Conservation (phyloP, 2,888 invertebrate genomes). For the Euplexia lucipara region DNA sequence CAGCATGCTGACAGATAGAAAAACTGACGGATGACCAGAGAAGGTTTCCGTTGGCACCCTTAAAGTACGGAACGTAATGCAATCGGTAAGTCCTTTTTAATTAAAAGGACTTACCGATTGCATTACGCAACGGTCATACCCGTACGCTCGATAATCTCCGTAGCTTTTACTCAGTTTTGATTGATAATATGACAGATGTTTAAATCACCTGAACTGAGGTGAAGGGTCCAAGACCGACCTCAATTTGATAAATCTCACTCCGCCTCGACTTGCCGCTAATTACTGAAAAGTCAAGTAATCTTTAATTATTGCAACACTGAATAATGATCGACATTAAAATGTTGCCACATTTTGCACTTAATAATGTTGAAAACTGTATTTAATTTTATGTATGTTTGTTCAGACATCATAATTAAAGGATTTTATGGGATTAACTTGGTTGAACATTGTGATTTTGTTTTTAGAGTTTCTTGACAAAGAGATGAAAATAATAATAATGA, state of each 20-base stretch:
- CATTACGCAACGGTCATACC: background rate
- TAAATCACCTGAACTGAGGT: slow-evolving; percentile 60
- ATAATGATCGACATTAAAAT: slow-evolving; percentile 61
- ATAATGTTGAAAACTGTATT: slow-evolving; percentile 58
- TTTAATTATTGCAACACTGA: slow-evolving; percentile 65
- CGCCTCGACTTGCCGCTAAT: slow-evolving; percentile 59
- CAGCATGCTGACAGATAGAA: too few relatives aligned
- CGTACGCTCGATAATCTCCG: slow-evolving; percentile 36
- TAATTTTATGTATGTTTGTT: slow-evolving; percentile 52
- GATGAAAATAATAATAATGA: too few relatives aligned
- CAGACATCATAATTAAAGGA: slow-evolving; percentile 45
- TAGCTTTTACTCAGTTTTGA: slow-evolving; percentile 54
- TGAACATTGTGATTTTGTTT: slow-evolving; percentile 3
- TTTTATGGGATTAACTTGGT: slow-evolving; percentile 15
- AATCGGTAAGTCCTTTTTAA: too few relatives aligned
- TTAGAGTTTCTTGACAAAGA: too few relatives aligned
- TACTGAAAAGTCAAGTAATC: slow-evolving; percentile 65
- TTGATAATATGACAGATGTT: slow-evolving; percentile 59
- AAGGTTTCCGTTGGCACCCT: too few relatives aligned
- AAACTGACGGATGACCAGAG: too few relatives aligned
- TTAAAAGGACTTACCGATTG: background rate
- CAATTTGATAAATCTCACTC: slow-evolving; percentile 62
- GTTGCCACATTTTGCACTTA: slow-evolving; percentile 65
- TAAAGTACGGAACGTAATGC: too few relatives aligned
- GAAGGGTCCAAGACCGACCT: slow-evolving; percentile 64